Conservation (phyloP, 2,888 invertebrate genomes). For the Drosophila flavopinicola region DNA sequence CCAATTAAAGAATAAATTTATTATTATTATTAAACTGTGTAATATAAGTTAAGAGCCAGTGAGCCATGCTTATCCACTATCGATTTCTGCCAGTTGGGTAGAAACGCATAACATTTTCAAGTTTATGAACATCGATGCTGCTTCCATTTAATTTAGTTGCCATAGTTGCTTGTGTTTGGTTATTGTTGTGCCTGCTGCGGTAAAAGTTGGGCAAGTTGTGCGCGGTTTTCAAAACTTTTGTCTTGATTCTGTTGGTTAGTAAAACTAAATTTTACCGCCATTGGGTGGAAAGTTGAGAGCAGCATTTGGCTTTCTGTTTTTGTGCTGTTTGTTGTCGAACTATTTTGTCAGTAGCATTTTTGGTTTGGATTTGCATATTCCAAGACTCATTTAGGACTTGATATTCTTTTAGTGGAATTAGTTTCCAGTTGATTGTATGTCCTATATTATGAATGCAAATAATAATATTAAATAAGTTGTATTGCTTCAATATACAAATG, state of each 20-base stretch:
- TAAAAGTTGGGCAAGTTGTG: conserved; percentile 59
- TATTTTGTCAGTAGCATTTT: conserved; percentile 24
- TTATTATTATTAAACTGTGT: too few species aligned
- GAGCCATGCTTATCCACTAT: conserved; percentile 5
- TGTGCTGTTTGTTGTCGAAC: conserved; percentile 24
- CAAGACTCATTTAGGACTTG: background rate
- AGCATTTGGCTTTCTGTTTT: too few species aligned
- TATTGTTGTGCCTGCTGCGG: conserved; percentile 10
- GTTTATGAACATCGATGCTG: conserved; percentile 51
- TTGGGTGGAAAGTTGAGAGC: conserved; percentile 29
- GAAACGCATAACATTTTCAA: conserved; percentile 50
- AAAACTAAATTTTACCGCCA: conserved; percentile 26
- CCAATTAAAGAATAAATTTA: too few species aligned
- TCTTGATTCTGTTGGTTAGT: conserved; percentile 40
- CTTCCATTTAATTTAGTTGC: conserved; percentile 47
- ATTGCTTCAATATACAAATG: too few species aligned
- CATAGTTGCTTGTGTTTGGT: conserved; percentile 22
- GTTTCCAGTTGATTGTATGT: too few species aligned
- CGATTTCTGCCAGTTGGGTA: conserved; percentile 16
- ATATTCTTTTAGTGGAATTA: background rate
- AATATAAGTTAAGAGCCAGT: too few species aligned
- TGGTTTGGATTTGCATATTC: background rate
- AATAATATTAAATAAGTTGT: too few species aligned
- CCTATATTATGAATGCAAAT: too few species aligned
- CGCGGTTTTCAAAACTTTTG: conserved; percentile 62